phyloP scores from a whole-genome alignment of 35 echinoderm and acorn worm genomes.

The Lytechinus pictus region DNA sequence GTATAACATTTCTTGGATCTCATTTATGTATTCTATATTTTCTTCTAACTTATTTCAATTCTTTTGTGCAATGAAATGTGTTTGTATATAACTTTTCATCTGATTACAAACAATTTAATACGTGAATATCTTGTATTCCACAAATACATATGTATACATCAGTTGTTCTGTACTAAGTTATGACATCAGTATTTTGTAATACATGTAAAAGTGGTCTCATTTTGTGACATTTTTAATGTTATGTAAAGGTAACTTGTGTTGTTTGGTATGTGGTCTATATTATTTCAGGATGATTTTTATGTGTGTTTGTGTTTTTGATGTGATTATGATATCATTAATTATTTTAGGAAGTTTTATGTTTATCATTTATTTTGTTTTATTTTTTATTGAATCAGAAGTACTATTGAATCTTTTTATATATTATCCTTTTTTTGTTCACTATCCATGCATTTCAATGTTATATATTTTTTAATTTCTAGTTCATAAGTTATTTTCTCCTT shows the following conservation, averaged over 20 bases:
- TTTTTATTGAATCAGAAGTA: background rate
- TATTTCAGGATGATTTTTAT: background rate
- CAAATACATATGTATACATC: background rate
- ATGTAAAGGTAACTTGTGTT: background rate
- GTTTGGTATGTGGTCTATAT: background rate
- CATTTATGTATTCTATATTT: background rate
- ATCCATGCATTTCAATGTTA: background rate
- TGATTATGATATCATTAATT: background rate
- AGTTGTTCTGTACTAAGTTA: background rate
- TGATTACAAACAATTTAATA: background rate
- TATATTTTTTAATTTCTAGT: background rate
- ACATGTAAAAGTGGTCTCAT: background rate
- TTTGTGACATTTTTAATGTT: background rate
- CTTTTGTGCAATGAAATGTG: slow-evolving; percentile 9
- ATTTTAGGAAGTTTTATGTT: background rate
- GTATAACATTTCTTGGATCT: background rate
- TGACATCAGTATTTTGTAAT: background rate
- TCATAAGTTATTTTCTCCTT: background rate
- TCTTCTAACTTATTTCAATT: background rate
- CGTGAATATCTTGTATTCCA: background rate
- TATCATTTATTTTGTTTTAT: background rate
- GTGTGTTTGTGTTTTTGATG: background rate
- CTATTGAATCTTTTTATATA: background rate
- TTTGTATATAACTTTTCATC: background rate
- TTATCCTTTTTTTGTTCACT: background rate